Evolutionary conservation across 1,140 invertebrate species (phyloP).

Genomic region (Cherax destructor): DNA sequence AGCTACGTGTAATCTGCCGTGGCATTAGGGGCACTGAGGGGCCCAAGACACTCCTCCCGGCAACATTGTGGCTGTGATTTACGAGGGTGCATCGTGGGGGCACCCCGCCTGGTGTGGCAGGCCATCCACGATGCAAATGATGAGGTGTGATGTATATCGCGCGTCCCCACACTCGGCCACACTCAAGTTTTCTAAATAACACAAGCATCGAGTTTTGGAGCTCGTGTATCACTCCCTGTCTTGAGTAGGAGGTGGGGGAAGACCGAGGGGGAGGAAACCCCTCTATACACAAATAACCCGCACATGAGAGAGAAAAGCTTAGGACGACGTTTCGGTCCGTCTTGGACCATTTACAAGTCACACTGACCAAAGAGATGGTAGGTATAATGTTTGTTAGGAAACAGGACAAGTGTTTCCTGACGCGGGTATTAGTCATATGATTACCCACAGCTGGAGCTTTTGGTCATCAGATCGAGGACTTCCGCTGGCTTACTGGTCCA

Average conservation of each 20-base stretch:
- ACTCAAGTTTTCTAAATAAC: not conserved
- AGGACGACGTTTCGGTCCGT: no score
- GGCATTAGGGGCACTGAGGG: not conserved
- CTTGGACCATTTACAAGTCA: no score
- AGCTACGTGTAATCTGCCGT: not conserved
- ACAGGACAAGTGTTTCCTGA: no score
- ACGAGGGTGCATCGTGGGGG: not conserved
- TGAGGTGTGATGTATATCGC: not conserved
- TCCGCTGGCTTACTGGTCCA: no score
- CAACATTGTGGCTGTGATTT: not conserved
- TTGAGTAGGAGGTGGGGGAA: not conserved
- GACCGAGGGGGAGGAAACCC: no score
- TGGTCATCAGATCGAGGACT: no score
- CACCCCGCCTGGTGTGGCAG: not conserved
- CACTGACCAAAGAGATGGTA: no score
- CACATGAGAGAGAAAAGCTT: no score
- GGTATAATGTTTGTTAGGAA: no score
- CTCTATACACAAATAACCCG: no score
- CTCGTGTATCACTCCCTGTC: not conserved
- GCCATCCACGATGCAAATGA: not conserved
- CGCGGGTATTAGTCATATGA: no score
- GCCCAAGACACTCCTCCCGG: not conserved
- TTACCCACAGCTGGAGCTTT: no score
- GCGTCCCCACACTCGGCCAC: not conserved
- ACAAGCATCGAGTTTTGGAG: not conserved